Base-by-base conservation (phyloP, 2,113 vertebrate species). In the Oryzias javanicus region DNA sequence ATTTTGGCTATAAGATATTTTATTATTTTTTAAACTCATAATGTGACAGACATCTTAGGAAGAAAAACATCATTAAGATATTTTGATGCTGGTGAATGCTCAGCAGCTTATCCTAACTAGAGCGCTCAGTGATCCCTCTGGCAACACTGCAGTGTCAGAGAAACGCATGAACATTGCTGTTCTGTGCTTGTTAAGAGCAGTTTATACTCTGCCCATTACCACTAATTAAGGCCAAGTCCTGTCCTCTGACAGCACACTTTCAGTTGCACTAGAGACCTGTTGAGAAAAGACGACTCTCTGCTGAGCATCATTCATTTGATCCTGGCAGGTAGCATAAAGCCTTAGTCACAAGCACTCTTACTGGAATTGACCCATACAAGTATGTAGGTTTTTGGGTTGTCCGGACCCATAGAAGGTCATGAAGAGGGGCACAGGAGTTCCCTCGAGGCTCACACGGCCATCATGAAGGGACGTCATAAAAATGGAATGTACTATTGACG, bases 21-120 rank as follows among this genome's bases (percentile, higher is more conserved):
- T 69, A 58, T 14, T 27, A 27, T 27, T 27, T 27, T 3, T 6
- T 12, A 24, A 18, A 50, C 12, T 20, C 19, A 6, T 46, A 41
- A 49, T 67, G 19, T 61, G 58, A 76, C 17, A 20, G 54, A 60
- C 55, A 61, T 64, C 12, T 50, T 18, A 25, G 22, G 16, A 67
- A 64, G 50, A 61, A 76, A 78, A 49, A 55, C 10, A 55, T 20
- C 53, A 13, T 55, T 45, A 60, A 50, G 45, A 64, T 59, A 57
- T 56, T 72, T 66, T 65, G 55, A 68, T 59, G 16, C 46, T 42
- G 42, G 58, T 46, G 22, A 35, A 53, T 27, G 42, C 20, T 22
- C n/a, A 8, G 27, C 42, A 46, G 42, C 24, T 49, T 44, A 16
- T 48, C 1, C 4, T 67, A 68, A 56, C 54, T 44, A 51, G 52